phyloP scores from a whole-genome alignment of 2,888 invertebrate species.

The Argyra leucocephala region DNA sequence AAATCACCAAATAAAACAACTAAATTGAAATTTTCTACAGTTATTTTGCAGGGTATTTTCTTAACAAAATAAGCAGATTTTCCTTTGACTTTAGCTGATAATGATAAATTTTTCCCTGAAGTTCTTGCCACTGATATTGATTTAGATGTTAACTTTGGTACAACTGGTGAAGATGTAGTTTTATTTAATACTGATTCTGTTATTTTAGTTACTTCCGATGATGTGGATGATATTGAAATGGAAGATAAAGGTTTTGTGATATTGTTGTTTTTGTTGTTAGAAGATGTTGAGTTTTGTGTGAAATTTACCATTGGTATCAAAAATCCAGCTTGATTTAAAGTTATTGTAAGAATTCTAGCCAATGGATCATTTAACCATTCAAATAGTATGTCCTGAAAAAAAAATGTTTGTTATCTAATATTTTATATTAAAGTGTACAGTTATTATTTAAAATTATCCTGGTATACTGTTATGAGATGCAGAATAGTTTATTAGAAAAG shows the following conservation, averaged over 20 bases:
- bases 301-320: constrained; percentile 38
- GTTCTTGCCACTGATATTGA: constrained; percentile 28
- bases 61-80: constrained; percentile 51
- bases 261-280: constrained; percentile 20
- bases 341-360: constrained; percentile 40
- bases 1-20: constrained; percentile 62
- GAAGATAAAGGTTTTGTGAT: constrained; percentile 15
- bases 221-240: constrained; percentile 16
- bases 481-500: too few species aligned
- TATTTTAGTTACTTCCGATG: constrained; percentile 16
- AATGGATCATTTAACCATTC: constrained; percentile 42
- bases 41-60: constrained; percentile 38
- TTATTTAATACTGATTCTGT: too few species aligned
- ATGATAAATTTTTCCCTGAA: constrained; percentile 18
- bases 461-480: too few species aligned
- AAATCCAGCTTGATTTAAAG: constrained; percentile 42
- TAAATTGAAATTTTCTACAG: constrained; percentile 39
- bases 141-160: constrained; percentile 12
- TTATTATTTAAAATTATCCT: too few species aligned
- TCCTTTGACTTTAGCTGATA: constrained; percentile 33
- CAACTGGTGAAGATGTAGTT: background rate
- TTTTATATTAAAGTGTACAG: too few species aligned
- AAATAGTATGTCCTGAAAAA: constrained; percentile 36
- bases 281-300: constrained; percentile 16
- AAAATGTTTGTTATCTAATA: too few species aligned